Evolutionary conservation across 1,140 invertebrate species (phyloP), one percentile per base, ranked within the genome.

Genomic region (Cydia amplana): DNA sequence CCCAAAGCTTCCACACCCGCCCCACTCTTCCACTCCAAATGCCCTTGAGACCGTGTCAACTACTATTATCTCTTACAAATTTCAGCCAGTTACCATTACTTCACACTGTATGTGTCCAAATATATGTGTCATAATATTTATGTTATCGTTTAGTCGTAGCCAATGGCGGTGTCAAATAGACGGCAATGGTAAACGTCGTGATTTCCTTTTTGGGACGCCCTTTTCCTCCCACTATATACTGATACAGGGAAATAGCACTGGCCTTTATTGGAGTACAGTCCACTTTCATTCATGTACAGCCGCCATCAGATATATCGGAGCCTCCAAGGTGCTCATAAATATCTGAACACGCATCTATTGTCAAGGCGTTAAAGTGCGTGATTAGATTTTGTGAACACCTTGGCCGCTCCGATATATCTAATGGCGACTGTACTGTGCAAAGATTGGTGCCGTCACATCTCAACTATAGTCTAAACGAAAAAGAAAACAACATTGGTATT

Each of bases 181-280:
- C 20, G 55, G 16, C 55, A 23, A 60, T 60, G 55, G 55, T 51
- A 60, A 23, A 10, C 20, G n/a, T 55, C 51, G 55, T 60, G 55
- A 60, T 60, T 60, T 60, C 55, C 55, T 60, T 60, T 60, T 60
- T 60, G 18, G 55, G 55, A 20, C 55, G 20, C 55, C 55, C 55
- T 55, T 18, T 55, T 60, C 55, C 55, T 60, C 55, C 55, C 55
- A 60, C 55, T 60, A 60, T 2, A 4, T 28, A 28, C 49, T n/a
- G 55, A 51, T 23, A 60, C 55, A 60, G 55, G 7, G 55, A 60
- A 60, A 60, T 60, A 60, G 20, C 55, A 60, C 55, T 60, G 55
- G 2, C 55, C 55, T 60, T 23, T 60, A 60, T 23, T 23, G 55
- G 20, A 9, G 55, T 60, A 60, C 55, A 60, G 55, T 60, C 20